Conservation (phyloP, 2,888 invertebrate genomes). For the Plemyria rubiginata region DNA sequence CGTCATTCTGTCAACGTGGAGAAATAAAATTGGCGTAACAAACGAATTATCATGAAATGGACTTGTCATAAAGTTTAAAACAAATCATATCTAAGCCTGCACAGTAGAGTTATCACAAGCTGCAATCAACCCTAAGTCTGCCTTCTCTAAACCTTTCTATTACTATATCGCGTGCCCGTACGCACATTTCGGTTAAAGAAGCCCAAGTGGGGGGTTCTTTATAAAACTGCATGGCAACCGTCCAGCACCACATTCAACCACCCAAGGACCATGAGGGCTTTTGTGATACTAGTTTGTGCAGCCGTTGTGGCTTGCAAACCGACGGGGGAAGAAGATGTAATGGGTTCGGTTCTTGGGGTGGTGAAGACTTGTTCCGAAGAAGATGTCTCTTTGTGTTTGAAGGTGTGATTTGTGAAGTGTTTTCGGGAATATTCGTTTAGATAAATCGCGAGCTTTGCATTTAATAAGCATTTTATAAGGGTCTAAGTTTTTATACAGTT, state of each 20-base stretch:
- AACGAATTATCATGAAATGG: too few species aligned
- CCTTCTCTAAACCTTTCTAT: constrained; percentile 57
- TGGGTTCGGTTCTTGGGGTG: constrained; percentile 87
- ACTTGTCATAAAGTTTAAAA: too few species aligned
- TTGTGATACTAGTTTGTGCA: constrained; percentile 78
- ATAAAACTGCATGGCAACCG: constrained; percentile 74
- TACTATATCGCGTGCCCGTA: constrained; percentile 50
- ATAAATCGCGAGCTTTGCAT: not conserved
- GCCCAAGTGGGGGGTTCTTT: constrained; percentile 67
- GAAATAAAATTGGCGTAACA: too few species aligned
- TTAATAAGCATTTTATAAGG: not conserved
- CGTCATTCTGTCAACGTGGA: too few species aligned
- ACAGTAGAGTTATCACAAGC: not conserved
- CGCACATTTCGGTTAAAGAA: constrained; percentile 60
- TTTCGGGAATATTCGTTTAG: constrained; percentile 17
- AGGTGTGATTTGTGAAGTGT: constrained; percentile 83
- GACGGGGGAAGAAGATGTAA: constrained; percentile 79
- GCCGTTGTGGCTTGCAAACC: constrained; percentile 78
- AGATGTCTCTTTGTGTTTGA: constrained; percentile 88
- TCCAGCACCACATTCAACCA: constrained; percentile 70
- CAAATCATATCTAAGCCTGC: too few species aligned
- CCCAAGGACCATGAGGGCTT: constrained; percentile 72
- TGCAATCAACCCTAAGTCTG: constrained; percentile 34
- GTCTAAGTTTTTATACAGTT: not conserved
- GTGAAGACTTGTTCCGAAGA: constrained; percentile 89